These are phyloP conservation scores for Leptinotarsa haldemani DNA, from an alignment of 2,888 invertebrate species.

Conservation along the genomic window DNA sequence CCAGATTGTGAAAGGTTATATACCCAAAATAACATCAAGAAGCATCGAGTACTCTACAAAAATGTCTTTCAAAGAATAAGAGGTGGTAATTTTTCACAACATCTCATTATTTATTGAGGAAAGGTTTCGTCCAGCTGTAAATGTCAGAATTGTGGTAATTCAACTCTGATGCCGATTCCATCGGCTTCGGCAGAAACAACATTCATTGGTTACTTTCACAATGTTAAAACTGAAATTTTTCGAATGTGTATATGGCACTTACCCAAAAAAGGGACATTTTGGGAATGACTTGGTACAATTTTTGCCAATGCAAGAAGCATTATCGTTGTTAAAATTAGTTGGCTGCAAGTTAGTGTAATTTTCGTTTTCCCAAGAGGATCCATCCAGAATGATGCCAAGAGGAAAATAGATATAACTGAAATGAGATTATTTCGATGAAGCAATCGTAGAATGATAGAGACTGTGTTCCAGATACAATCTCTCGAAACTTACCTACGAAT, in stretches of 20 bases:
- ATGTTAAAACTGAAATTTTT: neutral
- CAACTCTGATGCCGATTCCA: too few relatives aligned
- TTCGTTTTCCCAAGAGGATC: constrained; percentile 60
- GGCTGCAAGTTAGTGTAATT: constrained; percentile 57
- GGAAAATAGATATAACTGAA: constrained; percentile 56
- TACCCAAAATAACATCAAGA: too few relatives aligned
- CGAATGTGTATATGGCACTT: constrained; percentile 29
- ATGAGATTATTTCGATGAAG: neutral
- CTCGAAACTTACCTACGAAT: constrained; percentile 55
- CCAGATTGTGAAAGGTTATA: too few relatives aligned
- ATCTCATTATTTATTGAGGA: too few relatives aligned
- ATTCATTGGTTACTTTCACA: neutral
- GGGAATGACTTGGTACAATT: constrained; percentile 57
- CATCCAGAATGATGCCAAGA: constrained; percentile 61
- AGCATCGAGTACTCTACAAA: too few relatives aligned
- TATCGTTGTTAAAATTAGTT: constrained; percentile 56
- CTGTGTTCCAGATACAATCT: neutral
- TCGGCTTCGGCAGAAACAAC: too few relatives aligned
- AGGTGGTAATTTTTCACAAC: too few relatives aligned
- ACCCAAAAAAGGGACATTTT: constrained; percentile 61
- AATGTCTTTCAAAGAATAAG: too few relatives aligned
- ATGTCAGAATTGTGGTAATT: too few relatives aligned
- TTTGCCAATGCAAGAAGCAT: constrained; percentile 55
- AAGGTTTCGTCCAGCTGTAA: too few relatives aligned
- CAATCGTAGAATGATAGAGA: too few relatives aligned